These are phyloP conservation scores for Mallotus villosus DNA, from an alignment of 2,797 vertebrate species.

Conservation along the genomic window DNA sequence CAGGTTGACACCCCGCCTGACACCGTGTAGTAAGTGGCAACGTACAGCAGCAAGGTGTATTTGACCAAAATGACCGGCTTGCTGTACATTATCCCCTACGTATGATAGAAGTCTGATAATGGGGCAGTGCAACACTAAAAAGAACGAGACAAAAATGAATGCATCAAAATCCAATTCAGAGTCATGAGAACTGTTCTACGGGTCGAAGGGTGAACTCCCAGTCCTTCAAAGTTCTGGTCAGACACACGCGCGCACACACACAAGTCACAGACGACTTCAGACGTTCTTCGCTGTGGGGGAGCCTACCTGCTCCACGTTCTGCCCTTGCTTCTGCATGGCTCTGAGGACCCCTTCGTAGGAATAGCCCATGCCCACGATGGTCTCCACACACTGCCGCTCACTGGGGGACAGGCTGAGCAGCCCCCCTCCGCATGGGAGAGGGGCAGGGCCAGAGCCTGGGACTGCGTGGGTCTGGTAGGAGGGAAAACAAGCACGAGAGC, in stretches of 20 bases:
- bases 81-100: too few relatives aligned
- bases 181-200: too few relatives aligned
- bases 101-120: too few relatives aligned
- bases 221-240: background rate
- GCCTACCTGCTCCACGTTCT: slow-evolving; percentile 94
- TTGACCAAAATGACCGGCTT: too few relatives aligned
- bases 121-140: too few relatives aligned
- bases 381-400: slow-evolving; percentile 89
- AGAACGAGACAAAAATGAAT: too few relatives aligned
- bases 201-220: background rate
- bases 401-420: slow-evolving; percentile 83
- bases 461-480: background rate
- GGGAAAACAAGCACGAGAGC: background rate
- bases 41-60: too few relatives aligned
- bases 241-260: background rate
- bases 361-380: slow-evolving; percentile 93
- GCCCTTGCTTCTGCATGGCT: slow-evolving; percentile 96
- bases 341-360: slow-evolving; percentile 88
- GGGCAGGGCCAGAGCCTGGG: slow-evolving; percentile 48
- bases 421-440: slow-evolving; percentile 62
- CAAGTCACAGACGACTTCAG: background rate
- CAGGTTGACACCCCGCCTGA: too few relatives aligned
- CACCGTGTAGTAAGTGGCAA: too few relatives aligned
- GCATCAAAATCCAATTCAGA: too few relatives aligned
- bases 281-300: slow-evolving; percentile 12